These are phyloP conservation scores for Drosophila crucigera DNA, from an alignment of 2,888 invertebrate genomes.

Conservation along the genomic window DNA sequence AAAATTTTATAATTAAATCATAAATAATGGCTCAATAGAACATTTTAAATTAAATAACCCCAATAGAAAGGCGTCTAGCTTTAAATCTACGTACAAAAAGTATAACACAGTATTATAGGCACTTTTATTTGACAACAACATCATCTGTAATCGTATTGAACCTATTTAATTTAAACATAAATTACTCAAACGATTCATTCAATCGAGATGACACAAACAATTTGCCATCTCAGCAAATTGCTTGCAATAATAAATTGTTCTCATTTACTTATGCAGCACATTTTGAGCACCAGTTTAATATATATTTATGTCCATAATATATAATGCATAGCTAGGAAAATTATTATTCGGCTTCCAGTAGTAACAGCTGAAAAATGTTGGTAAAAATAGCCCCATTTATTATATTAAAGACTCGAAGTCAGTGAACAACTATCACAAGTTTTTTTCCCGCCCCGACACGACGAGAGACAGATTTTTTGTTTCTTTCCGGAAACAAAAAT, in stretches of 20 bases:
- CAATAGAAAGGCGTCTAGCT: constrained; percentile 13
- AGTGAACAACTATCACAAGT: neutral
- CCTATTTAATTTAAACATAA: constrained; percentile 26
- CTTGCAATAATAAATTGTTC: constrained; percentile 7
- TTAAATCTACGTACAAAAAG: constrained; percentile 5
- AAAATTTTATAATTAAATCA: constrained; percentile 77
- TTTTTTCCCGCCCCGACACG: neutral
- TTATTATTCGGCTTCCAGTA: neutral
- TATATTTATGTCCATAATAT: constrained; percentile 1
- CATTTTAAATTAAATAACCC: constrained; percentile 30
- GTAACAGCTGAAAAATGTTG: neutral
- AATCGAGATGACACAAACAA: constrained; percentile 15
- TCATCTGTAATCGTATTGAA: constrained; percentile 22
- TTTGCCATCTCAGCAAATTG: constrained; percentile 36
- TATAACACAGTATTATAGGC: neutral
- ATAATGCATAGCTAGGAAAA: neutral
- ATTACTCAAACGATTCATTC: constrained; percentile 37
- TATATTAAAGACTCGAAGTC: neutral
- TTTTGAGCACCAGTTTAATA: constrained; percentile 6
- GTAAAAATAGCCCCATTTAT: neutral
- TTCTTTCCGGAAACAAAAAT: neutral
- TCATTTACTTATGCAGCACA: constrained; percentile 13
- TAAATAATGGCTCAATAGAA: constrained; percentile 65
- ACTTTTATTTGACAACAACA: constrained; percentile 31
- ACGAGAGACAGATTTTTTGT: neutral